phyloP scores from a whole-genome alignment of 2,797 vertebrate genomes.

The Hyperoplus immaculatus region DNA sequence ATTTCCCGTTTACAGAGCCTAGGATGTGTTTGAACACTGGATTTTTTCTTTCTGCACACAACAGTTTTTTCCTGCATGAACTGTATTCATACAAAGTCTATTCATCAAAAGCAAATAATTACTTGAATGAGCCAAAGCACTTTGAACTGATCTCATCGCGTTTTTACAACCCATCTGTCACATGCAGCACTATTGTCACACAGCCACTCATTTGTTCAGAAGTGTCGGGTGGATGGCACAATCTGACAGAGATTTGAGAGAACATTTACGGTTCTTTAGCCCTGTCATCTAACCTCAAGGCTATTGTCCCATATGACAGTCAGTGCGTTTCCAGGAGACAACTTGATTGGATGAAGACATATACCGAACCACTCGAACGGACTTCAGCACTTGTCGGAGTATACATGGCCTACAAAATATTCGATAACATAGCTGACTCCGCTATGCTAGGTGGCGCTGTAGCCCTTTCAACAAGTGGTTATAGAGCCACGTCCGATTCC shows the following conservation, averaged over 20 bases:
- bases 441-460: too few species aligned
- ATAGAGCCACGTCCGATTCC: too few species aligned
- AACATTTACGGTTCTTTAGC: slow-evolving; percentile 41
- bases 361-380: too few species aligned
- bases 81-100: slow-evolving; percentile 10
- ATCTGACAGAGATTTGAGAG: slow-evolving; percentile 51
- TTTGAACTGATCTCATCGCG: slow-evolving; percentile 30
- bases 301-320: slow-evolving; percentile 30
- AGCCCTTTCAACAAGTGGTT: too few species aligned
- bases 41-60: too few species aligned
- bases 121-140: slow-evolving; percentile 15
- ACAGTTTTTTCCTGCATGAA: not conserved
- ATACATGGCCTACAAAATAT: too few species aligned
- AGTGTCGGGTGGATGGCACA: slow-evolving; percentile 33
- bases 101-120: slow-evolving; percentile 30
- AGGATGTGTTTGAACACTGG: too few species aligned
- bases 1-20: too few species aligned
- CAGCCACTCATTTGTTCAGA: slow-evolving; percentile 43
- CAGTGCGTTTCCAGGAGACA: too few species aligned
- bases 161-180: slow-evolving; percentile 57
- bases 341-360: too few species aligned
- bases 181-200: slow-evolving; percentile 39
- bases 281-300: slow-evolving; percentile 39
- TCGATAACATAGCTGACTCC: too few species aligned
- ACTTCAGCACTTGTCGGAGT: too few species aligned